Evolutionary conservation across 2,797 vertebrate genomes (phyloP).

Genomic region (Eptatretus atami): DNA sequence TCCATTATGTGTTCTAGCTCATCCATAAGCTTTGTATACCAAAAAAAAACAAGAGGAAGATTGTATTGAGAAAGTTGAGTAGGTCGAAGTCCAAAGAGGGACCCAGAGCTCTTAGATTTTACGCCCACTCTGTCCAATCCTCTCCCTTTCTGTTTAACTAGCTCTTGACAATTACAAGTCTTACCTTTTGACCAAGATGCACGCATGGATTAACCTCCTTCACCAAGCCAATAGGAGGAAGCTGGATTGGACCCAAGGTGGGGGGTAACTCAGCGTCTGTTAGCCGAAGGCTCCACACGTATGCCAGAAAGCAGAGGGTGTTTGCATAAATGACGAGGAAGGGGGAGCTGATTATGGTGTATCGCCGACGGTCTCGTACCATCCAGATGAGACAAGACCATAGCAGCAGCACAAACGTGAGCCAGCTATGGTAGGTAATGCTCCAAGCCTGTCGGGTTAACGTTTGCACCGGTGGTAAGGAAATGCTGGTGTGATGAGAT

Average conservation of each 20-base stretch:
- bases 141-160: no score
- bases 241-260: background rate
- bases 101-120: no score
- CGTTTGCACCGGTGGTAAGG: background rate
- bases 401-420: constrained; percentile 64
- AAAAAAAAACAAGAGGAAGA: no score
- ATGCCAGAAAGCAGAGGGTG: constrained; percentile 45
- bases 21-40: no score
- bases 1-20: no score
- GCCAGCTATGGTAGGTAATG: constrained; percentile 84
- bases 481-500: no score
- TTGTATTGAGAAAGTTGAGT: no score
- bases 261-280: constrained; percentile 16
- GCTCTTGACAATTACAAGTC: no score
- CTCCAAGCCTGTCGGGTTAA: constrained; percentile 44
- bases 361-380: constrained; percentile 52
- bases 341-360: constrained; percentile 73
- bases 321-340: constrained; percentile 85
- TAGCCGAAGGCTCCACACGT: constrained; percentile 55
- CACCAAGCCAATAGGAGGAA: constrained; percentile 3
- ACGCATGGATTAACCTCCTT: background rate
- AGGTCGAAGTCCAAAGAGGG: no score
- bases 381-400: constrained; percentile 88
- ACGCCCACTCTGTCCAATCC: no score
- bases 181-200: background rate